Evolutionary conservation across 2,888 invertebrate genomes (phyloP), one percentile per base, ranked within the genome.

Genomic region (Leucozona laternaria): DNA sequence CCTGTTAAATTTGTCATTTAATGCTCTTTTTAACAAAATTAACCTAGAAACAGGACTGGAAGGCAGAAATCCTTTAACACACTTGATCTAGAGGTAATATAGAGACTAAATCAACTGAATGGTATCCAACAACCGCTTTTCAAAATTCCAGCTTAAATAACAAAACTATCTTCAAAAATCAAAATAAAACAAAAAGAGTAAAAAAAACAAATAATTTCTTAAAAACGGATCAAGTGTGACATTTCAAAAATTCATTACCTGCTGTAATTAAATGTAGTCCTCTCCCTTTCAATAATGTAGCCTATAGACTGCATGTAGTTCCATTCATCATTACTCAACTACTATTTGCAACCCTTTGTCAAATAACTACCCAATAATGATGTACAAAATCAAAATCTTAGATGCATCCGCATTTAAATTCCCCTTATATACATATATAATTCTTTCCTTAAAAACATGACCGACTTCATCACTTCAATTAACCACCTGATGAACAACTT

Each of bases 381-480:
- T 62, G 75, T 77, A 53, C 20, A 43, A 60, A 78, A 34, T 53
- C 64, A 64, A 84, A 83, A 71, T 64, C 53, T 25, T 79, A 84
- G 57, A 71, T 84, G 79, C 79, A 84, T 64, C 84, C 71, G 57
- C 55, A 84, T 62, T 71, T 13, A 11, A 71, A 76, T n/a, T 70
- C 50, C 31, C 37, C 20, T 22, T 50, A 48, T 50, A 10, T 15
- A 50, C 2, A 50, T 48, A 25, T 53, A 28, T 28, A 53, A 25
- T n/a, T 31, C 25, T 15, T 45, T 45, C 43, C 50, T 40, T 5
- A 43, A 50, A 50, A 34, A 78, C 58, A 77, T 71, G 68, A 53
- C 68, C 58, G 78, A 82, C 73, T 66, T 66, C 83, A 83, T 83
- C 76, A 60, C 57, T 60, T 75, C 75, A 76, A 75, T 45, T 43